Conservation (phyloP, 2,888 invertebrate genomes). For the Cataglyphis cursor region DNA sequence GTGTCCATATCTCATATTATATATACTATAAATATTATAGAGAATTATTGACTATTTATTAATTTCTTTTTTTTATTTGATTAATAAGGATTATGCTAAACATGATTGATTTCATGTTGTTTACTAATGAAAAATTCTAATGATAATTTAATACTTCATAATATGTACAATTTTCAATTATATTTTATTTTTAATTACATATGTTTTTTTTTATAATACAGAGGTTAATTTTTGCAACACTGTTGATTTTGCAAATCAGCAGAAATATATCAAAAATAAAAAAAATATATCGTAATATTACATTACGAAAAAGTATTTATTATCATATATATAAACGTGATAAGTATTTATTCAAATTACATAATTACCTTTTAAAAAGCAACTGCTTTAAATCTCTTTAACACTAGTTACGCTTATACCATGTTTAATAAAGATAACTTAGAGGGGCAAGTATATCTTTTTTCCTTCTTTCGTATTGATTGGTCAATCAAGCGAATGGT, state of each 20-base stretch:
- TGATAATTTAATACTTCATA: background rate
- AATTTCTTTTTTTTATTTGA: background rate
- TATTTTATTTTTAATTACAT: background rate
- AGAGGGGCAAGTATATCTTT: background rate
- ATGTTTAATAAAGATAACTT: background rate
- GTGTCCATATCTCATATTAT: background rate
- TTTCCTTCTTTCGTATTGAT: background rate
- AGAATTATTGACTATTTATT: background rate
- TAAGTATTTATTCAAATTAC: slow-evolving; percentile 17
- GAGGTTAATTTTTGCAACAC: slow-evolving; percentile 7
- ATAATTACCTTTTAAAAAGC: slow-evolving; percentile 36
- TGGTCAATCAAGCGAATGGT: background rate
- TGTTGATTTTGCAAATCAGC: background rate
- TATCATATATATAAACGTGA: background rate
- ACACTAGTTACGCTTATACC: background rate
- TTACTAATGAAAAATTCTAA: background rate
- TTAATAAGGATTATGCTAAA: background rate
- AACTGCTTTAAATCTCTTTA: slow-evolving; percentile 9
- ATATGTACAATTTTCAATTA: background rate
- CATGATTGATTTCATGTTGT: background rate
- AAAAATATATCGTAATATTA: background rate
- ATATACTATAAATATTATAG: background rate
- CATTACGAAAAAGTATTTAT: background rate
- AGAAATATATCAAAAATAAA: background rate
- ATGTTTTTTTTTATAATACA: background rate